Base-by-base conservation (phyloP, 2,797 vertebrate genomes). In the Miichthys miiuy region DNA sequence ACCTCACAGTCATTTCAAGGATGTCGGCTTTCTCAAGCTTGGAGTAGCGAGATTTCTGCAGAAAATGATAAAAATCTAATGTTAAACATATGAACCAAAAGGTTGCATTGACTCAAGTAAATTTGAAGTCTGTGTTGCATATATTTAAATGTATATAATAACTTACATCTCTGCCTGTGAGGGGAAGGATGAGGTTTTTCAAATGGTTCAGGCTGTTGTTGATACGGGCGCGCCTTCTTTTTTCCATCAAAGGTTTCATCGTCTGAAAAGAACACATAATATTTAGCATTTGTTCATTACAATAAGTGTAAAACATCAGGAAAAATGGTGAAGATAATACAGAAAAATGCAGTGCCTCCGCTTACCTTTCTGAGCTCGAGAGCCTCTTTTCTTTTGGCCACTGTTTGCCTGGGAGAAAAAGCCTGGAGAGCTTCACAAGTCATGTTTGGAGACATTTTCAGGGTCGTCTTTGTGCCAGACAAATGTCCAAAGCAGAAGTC, bases 1-100 rank as follows among this genome's bases (percentile, higher is more conserved):
- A 97, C 67, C 92, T 94, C 77, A 97, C 96, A 1, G 97, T 96
- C 96, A 97, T 97, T 77, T 98, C 97, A 77, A 97, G 92, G 80
- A 97, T 95, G 81, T 96, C 97, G 0, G 97, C 97, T 90, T 98
- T 97, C 86, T 98, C 97, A 65, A 97, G 91, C 80, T 96, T 97
- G 11, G 96, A 97, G 79, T 92, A 94, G 80, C 93, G 91, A 62
- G 92, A 95, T 68, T 93, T 95, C 97, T 97, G 87, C 12, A 79
- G 68, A 18, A 34, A 74, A 11, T 0, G 18, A 44, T n/a, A 71
- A 41, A 64, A 71, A 68, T 1, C 4, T 73, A 78, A 38, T 10
- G 65, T 92, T 82, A 89, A 42, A 70, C 17, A 55, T 3, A 0
- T 7, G 10, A 16, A 14, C 6, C 3, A 20, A 10, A 42, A 66